These are phyloP conservation scores for Amphipoea lucens DNA, from an alignment of 2,888 invertebrate species.

Conservation along the genomic window DNA sequence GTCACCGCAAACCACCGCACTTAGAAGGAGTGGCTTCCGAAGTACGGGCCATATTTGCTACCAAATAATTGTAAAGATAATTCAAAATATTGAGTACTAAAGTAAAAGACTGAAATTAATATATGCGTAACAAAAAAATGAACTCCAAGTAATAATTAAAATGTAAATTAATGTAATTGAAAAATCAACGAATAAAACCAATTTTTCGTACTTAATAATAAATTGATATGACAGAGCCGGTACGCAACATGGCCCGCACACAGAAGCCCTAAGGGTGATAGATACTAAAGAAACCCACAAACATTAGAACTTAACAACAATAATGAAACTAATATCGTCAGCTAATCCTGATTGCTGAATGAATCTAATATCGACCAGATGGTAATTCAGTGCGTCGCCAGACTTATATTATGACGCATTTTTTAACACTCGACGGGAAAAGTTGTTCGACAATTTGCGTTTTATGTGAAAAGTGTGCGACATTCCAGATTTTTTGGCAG, in stretches of 20 bases:
- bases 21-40: slow-evolving; percentile 69
- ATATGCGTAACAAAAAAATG: neutral
- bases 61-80: slow-evolving; percentile 55
- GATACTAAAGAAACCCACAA: slow-evolving; percentile 85
- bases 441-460: slow-evolving; percentile 15
- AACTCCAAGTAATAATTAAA: neutral
- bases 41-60: slow-evolving; percentile 76
- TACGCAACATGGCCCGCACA: slow-evolving; percentile 75
- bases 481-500: slow-evolving; percentile 19
- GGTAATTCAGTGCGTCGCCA: slow-evolving; percentile 80
- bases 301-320: slow-evolving; percentile 85
- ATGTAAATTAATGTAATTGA: neutral
- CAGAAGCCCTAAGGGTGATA: slow-evolving; percentile 81
- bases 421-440: slow-evolving; percentile 60
- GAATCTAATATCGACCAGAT: slow-evolving; percentile 90
- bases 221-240: slow-evolving; percentile 57
- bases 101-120: slow-evolving; percentile 7
- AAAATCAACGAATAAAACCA: neutral
- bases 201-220: slow-evolving; percentile 12
- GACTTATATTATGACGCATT: slow-evolving; percentile 67
- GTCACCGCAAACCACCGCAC: slow-evolving; percentile 44
- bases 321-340: slow-evolving; percentile 87
- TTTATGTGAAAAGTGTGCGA: slow-evolving; percentile 21
- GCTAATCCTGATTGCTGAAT: slow-evolving; percentile 88
- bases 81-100: slow-evolving; percentile 46